These are phyloP conservation scores for Mycogona germanica DNA, from an alignment of 2,888 invertebrate species.

Conservation along the genomic window DNA sequence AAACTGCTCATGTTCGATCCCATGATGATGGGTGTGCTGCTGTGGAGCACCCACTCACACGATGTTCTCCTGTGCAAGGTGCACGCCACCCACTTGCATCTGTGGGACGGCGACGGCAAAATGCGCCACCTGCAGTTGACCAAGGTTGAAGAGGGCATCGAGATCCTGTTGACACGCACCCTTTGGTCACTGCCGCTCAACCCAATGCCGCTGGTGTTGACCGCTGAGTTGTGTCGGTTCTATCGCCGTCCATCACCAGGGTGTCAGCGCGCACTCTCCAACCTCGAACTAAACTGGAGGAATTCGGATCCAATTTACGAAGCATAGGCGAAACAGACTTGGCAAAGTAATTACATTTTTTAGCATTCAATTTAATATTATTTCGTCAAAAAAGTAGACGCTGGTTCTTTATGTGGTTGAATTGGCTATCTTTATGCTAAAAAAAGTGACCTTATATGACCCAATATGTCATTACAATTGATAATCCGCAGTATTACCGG, in stretches of 20 bases:
- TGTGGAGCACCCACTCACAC: background rate
- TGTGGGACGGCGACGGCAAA: background rate
- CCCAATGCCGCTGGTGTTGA: no score
- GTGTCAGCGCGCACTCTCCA: background rate
- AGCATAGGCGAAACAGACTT: no score
- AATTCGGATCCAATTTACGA: background rate
- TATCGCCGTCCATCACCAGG: background rate
- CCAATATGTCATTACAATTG: no score
- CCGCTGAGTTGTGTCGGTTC: constrained; percentile 1
- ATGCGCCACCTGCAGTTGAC: constrained; percentile 1
- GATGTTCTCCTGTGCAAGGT: constrained; percentile 7
- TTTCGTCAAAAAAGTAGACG: no score
- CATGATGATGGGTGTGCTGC: background rate
- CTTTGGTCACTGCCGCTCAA: no score
- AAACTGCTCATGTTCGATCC: background rate
- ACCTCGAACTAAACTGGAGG: background rate
- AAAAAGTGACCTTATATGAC: no score
- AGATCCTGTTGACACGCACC: background rate
- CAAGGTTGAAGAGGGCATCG: constrained; percentile 1
- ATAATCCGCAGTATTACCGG: no score
- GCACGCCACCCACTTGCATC: background rate
- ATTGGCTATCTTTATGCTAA: no score
- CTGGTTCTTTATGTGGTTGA: no score
- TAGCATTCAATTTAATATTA: no score
- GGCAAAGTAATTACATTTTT: no score